Evolutionary conservation across 2,797 vertebrate genomes (phyloP).

Genomic region (Schizothorax lantsangensis): DNA sequence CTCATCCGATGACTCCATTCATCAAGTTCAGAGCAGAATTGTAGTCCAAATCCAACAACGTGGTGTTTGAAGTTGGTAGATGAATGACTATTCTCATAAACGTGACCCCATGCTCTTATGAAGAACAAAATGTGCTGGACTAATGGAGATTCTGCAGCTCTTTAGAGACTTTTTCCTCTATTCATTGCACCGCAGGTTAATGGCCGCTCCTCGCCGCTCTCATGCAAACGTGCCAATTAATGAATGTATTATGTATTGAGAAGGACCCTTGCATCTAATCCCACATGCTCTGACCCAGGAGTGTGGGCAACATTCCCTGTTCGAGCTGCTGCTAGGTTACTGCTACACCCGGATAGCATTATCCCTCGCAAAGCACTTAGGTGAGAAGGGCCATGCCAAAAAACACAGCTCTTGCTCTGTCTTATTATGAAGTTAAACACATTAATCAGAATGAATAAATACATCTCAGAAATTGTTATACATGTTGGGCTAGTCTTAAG

Average conservation of each 20-base stretch:
- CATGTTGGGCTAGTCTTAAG: conserved; percentile 64
- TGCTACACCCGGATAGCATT: conserved; percentile 29
- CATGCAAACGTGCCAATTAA: conserved; percentile 61
- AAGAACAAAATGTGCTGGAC: conserved; percentile 13
- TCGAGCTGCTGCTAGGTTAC: conserved; percentile 34
- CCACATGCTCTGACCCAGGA: conserved; percentile 43
- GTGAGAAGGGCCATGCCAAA: conserved; percentile 49
- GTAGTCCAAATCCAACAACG: conserved; percentile 8
- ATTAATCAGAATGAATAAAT: conserved; percentile 38
- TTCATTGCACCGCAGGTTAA: conserved; percentile 31
- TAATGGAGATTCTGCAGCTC: conserved; percentile 47
- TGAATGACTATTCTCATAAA: conserved; percentile 38
- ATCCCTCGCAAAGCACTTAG: conserved; percentile 65
- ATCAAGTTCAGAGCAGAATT: conserved; percentile 18
- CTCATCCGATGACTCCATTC: conserved; percentile 21
- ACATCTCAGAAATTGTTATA: conserved; percentile 22
- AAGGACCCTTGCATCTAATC: conserved; percentile 41
- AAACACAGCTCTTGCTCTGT: conserved; percentile 49
- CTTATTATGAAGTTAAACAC: conserved; percentile 37
- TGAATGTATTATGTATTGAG: conserved; percentile 68
- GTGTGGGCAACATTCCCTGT: conserved; percentile 36
- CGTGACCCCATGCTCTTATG: conserved; percentile 16
- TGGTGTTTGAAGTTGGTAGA: conserved; percentile 25
- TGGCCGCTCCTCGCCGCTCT: conserved; percentile 35
- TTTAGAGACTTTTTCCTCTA: conserved; percentile 37